Evolutionary conservation across 2,113 vertebrate genomes (phyloP), one percentile per base, ranked within the genome.

Genomic region (Silurus glanis): DNA sequence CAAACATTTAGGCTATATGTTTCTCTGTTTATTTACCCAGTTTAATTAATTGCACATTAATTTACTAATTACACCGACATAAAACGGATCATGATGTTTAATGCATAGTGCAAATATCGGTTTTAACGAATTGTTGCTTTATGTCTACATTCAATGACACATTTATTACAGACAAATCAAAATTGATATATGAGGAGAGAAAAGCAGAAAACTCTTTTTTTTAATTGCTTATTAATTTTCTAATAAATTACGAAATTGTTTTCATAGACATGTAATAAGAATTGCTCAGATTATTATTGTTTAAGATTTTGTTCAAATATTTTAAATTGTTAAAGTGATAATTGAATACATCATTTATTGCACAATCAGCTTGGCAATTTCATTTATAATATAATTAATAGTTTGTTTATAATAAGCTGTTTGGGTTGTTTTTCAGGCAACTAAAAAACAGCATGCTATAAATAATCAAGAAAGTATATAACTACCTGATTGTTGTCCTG

Each of bases 121-220:
- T 47, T 87, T 84, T 14, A 87, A 85, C 79, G 85, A 87, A 85
- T 78, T 62, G 28, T 5, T 78, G 19, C 10, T 58, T 28, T 47
- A 51, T 45, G 19, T 55, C 5, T 17, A 5, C 64, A 76, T 76
- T 64, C 16, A 53, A 21, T 21, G 13, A 49, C 14, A 61, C 14
- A 59, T 69, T 49, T 64, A 17, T 56, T n/a, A 12, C 25, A 86
- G 51, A 66, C 21, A 58, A n/a, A 85, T 58, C 47, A 85, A 79
- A 75, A 5, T 23, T 25, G 3, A 17, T 0, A 47, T 78, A 56
- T 14, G 5, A 8, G 8, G 49, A 12, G 9, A 9, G 66, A 17
- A 67, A n/a, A 67, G 21, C 74, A 69, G 6, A 45, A 55, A 80
- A 6, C 37, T 17, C 45, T 58, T 25, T 7, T 21, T 84, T 17